Evolutionary conservation across 2,888 invertebrate genomes (phyloP).

Genomic region (Argyresthia goedartella): DNA sequence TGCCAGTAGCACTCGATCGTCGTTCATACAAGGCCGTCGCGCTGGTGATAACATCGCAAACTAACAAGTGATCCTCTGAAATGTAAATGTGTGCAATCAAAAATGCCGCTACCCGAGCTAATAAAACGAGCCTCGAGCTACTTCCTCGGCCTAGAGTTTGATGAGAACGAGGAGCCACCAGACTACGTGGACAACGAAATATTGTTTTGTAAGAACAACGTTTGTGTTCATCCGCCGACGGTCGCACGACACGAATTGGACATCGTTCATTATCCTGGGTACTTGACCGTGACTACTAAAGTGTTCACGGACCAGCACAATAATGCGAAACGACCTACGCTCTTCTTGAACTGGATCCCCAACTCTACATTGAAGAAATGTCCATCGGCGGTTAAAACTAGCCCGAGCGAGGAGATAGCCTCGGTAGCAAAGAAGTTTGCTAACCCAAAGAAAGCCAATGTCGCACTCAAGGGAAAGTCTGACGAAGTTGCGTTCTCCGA

Average conservation of each 20-base stretch:
- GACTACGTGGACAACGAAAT: slow-evolving; percentile 87
- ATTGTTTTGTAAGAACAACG: slow-evolving; percentile 94
- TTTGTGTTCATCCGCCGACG: slow-evolving; percentile 95
- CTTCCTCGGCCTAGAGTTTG: slow-evolving; percentile 78
- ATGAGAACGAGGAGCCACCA: slow-evolving; percentile 70
- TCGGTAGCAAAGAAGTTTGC: slow-evolving; percentile 34
- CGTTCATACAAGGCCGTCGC: slow-evolving; percentile 46
- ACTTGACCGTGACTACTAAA: slow-evolving; percentile 89
- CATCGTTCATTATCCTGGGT: slow-evolving; percentile 91
- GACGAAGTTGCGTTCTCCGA: slow-evolving; percentile 64
- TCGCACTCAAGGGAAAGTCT: slow-evolving; percentile 25
- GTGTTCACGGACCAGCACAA: slow-evolving; percentile 84
- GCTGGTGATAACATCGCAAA: slow-evolving; percentile 28
- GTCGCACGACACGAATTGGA: slow-evolving; percentile 86
- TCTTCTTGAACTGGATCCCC: slow-evolving; percentile 95
- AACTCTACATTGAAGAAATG: slow-evolving; percentile 90
- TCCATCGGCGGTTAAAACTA: slow-evolving; percentile 79
- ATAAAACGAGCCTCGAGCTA: slow-evolving; percentile 84
- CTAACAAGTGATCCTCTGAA: slow-evolving; percentile 18
- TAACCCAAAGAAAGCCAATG: slow-evolving; percentile 30
- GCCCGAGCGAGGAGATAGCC: slow-evolving; percentile 53
- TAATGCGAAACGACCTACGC: slow-evolving; percentile 81
- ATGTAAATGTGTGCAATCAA: slow-evolving; percentile 36
- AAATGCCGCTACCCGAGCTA: slow-evolving; percentile 83
- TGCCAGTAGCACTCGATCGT: slow-evolving; percentile 50